Evolutionary conservation across 2,888 invertebrate species (phyloP).

Genomic region (Diploptera punctata): DNA sequence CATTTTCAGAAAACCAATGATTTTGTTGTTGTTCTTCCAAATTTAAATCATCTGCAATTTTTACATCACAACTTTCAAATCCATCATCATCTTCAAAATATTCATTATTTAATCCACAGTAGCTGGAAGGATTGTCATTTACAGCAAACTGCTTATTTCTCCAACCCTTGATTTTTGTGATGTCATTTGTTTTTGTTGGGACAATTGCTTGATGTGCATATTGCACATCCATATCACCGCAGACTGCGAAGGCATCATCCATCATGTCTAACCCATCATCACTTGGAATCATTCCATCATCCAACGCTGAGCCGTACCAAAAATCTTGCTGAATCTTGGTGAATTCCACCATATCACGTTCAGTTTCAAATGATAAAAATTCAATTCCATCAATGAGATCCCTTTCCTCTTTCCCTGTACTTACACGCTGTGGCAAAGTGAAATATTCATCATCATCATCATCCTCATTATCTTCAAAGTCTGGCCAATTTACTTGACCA

Average conservation of each 20-base stretch:
- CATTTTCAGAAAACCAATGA: constrained; percentile 2
- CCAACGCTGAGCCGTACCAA: neutral
- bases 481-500: neutral
- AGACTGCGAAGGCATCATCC: constrained; percentile 25
- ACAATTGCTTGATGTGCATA: constrained; percentile 35
- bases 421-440: constrained; percentile 24
- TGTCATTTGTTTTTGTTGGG: constrained; percentile 53
- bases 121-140: constrained; percentile 36
- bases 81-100: constrained; percentile 35
- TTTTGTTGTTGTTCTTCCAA: constrained; percentile 16
- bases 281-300: constrained; percentile 23
- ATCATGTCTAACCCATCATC: constrained; percentile 34
- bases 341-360: constrained; percentile 43
- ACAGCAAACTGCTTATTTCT: constrained; percentile 47
- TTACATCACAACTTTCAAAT: constrained; percentile 31
- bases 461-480: constrained; percentile 27
- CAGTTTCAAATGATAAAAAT: constrained; percentile 42
- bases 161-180: constrained; percentile 55
- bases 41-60: constrained; percentile 11
- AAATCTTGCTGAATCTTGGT: constrained; percentile 37
- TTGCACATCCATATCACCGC: constrained; percentile 19
- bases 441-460: constrained; percentile 28
- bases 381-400: constrained; percentile 44
- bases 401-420: constrained; percentile 40
- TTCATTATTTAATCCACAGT: constrained; percentile 12